phyloP scores from a whole-genome alignment of 2,888 invertebrate genomes.

The Clusia tigrina region DNA sequence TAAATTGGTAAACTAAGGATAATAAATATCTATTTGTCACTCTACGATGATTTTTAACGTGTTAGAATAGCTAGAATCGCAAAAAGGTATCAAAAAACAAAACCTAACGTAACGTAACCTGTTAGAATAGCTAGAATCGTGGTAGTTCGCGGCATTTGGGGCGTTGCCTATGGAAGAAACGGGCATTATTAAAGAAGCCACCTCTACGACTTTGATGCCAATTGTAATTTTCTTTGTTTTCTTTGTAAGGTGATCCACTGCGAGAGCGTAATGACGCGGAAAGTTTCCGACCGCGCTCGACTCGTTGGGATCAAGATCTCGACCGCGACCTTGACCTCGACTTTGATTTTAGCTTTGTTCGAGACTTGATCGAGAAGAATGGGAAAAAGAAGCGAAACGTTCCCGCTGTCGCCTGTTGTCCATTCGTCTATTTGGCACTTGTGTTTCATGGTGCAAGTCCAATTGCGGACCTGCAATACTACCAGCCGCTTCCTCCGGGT shows the following conservation, averaged over 20 bases:
- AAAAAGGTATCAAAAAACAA: too few relatives aligned
- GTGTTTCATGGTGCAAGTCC: conserved; percentile 74
- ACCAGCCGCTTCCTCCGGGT: conserved; percentile 43
- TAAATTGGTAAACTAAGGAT: too few relatives aligned
- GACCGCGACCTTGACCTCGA: conserved; percentile 22
- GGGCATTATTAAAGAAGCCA: conserved; percentile 41
- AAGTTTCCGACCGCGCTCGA: conserved; percentile 29
- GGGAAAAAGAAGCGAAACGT: conserved; percentile 35
- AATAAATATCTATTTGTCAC: too few relatives aligned
- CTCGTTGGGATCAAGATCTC: conserved; percentile 26
- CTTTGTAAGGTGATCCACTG: conserved; percentile 49
- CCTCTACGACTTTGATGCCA: conserved; percentile 24
- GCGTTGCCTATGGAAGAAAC: conserved; percentile 44
- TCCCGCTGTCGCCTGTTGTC: conserved; percentile 27
- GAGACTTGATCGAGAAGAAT: conserved; percentile 16
- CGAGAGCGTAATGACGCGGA: conserved; percentile 36
- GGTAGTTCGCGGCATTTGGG: conserved; percentile 80
- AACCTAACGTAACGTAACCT: too few relatives aligned
- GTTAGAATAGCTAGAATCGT: too few relatives aligned
- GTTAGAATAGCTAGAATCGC: too few relatives aligned
- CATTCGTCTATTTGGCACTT: conserved; percentile 14
- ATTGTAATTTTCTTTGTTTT: conserved; percentile 57
- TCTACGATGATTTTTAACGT: too few relatives aligned
- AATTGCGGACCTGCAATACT: conserved; percentile 31
- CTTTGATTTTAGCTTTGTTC: conserved; percentile 19